A percentile compares a stretch with the other conserved stretches of the same genome.
These are phyloP conservation scores for Gallinago nigripennis DNA, from an alignment of 2,797 vertebrate genomes.

Conservation along the genomic window DNA sequence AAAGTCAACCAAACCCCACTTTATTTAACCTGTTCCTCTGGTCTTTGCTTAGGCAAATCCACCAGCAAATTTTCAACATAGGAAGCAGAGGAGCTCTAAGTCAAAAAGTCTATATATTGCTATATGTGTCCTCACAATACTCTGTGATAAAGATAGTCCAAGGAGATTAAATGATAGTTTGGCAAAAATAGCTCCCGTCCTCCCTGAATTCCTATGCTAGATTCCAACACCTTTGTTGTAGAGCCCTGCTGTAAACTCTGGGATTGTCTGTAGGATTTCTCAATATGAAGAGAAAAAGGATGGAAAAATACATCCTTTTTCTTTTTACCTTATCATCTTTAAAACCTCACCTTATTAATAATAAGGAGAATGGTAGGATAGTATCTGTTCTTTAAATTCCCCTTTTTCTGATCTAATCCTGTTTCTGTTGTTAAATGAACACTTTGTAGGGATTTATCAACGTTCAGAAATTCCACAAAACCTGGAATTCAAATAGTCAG, in stretches of 20 bases:
- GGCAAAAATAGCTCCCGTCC: conserved; percentile 20
- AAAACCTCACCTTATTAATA: not conserved
- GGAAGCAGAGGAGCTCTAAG: not conserved
- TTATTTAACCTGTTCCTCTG: not conserved
- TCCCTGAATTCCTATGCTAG: not conserved
- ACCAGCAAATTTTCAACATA: not conserved
- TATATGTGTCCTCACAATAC: not conserved
- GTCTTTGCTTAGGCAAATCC: not conserved
- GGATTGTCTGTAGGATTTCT: not conserved
- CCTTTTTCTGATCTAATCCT: not conserved
- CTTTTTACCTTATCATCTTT: not conserved
- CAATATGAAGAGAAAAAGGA: not conserved
- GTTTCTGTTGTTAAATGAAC: not conserved
- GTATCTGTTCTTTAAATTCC: not conserved
- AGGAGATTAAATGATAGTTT: not conserved
- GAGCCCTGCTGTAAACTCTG: not conserved
- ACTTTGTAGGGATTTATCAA: not conserved
- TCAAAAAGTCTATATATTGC: not conserved
- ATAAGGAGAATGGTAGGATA: not conserved
- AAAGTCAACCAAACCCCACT: not conserved
- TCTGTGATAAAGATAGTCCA: conserved; percentile 22
- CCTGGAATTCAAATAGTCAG: not conserved
- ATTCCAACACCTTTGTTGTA: not conserved
- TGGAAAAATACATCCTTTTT: not conserved
- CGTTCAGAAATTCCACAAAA: not conserved